phyloP scores from a whole-genome alignment of 2,797 vertebrate genomes.

The Valencia hispanica region DNA sequence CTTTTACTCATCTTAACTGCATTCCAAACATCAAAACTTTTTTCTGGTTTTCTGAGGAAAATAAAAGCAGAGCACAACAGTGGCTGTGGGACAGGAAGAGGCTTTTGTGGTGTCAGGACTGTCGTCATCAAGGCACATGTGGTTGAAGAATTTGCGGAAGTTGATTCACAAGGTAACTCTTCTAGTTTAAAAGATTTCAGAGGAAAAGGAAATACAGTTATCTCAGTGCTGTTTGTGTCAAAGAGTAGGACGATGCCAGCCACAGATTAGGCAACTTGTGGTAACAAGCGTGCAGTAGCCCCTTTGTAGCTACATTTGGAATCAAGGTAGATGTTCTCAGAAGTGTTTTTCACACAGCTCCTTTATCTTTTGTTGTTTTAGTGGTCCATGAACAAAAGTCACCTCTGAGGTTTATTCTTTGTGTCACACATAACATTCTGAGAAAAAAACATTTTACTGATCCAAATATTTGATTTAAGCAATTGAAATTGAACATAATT shows the following conservation, averaged over 20 bases:
- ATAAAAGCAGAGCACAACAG: neutral
- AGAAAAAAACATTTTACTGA: neutral
- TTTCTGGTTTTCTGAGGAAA: constrained; percentile 18
- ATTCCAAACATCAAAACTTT: constrained; percentile 41
- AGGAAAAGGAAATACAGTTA: constrained; percentile 61
- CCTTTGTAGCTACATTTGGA: constrained; percentile 18
- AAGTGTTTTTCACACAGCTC: constrained; percentile 32
- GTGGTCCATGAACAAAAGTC: neutral
- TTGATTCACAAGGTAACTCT: constrained; percentile 42
- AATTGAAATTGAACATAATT: neutral
- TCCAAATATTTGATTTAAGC: neutral
- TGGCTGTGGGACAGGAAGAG: constrained; percentile 24
- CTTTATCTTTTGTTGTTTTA: constrained; percentile 9
- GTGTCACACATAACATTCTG: constrained; percentile 2
- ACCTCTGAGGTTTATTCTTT: constrained; percentile 18
- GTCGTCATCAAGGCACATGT: constrained; percentile 26
- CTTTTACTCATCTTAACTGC: constrained; percentile 15
- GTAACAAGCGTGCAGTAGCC: constrained; percentile 5
- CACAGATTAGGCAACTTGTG: constrained; percentile 44
- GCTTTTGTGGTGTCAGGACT: constrained; percentile 9
- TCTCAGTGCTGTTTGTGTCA: constrained; percentile 17
- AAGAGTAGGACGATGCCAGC: constrained; percentile 4
- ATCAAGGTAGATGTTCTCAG: constrained; percentile 32
- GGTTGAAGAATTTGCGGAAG: constrained; percentile 48
- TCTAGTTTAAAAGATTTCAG: constrained; percentile 41